Evolutionary conservation across 2,888 invertebrate genomes (phyloP).

Genomic region (Drosophila monieri): DNA sequence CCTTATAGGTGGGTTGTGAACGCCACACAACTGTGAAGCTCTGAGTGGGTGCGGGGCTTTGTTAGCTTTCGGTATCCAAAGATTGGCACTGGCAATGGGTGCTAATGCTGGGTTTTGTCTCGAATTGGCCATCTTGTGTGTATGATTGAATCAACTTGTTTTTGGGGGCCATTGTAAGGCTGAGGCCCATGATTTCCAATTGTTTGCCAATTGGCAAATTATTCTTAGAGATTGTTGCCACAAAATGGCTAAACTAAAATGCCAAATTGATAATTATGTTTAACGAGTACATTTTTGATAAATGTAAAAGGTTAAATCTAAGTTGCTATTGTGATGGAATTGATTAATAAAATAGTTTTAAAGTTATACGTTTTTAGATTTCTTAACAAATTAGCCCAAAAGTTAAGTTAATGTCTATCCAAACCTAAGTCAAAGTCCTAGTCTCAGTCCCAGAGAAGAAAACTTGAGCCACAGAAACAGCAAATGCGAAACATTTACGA

Average conservation of each 20-base stretch:
- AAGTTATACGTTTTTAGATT: no score
- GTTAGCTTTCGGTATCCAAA: conserved; percentile 44
- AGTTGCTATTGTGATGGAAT: not conserved
- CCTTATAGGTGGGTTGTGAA: conserved; percentile 42
- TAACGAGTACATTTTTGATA: conserved; percentile 17
- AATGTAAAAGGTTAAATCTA: conserved; percentile 3
- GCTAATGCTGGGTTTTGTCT: conserved; percentile 47
- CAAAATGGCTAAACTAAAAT: conserved; percentile 18
- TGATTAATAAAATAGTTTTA: no score
- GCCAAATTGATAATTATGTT: conserved; percentile 35
- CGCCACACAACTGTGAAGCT: not conserved
- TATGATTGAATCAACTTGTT: conserved; percentile 38
- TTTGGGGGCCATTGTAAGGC: conserved; percentile 13
- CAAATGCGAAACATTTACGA: conserved; percentile 23
- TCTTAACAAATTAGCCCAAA: conserved; percentile 69
- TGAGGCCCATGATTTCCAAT: conserved; percentile 9
- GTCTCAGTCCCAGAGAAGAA: conserved; percentile 20
- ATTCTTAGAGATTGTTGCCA: conserved; percentile 1
- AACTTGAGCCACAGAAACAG: conserved; percentile 21
- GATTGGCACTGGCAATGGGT: conserved; percentile 47
- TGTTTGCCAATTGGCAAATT: conserved; percentile 5
- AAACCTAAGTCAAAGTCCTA: not conserved
- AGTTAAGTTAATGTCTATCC: conserved; percentile 26
- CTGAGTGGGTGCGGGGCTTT: conserved; percentile 26
- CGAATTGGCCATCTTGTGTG: conserved; percentile 33